Percentiles rank a stretch among this genome's conserved stretches.
Conservation (phyloP, 2,888 invertebrate genomes). For the Drosophila niveifrons region DNA sequence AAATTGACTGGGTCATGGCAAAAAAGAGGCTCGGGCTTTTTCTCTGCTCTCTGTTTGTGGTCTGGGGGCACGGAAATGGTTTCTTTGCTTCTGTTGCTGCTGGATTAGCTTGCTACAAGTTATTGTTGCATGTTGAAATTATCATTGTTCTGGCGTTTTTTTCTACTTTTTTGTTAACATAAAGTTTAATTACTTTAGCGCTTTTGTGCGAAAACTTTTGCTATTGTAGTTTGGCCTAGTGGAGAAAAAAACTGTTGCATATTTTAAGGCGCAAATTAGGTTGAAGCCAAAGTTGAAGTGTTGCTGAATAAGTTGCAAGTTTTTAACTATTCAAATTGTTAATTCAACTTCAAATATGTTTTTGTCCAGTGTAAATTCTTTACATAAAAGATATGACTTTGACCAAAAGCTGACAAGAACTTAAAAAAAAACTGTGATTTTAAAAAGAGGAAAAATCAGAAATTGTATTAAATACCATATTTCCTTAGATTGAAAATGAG, state of each 20-base stretch:
- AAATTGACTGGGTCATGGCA: constrained; percentile 1
- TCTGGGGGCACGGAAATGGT: not conserved
- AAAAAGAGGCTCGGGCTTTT: not conserved
- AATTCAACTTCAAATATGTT: not conserved
- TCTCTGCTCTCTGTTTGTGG: not conserved
- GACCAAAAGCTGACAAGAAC: not conserved
- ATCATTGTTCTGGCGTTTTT: no score
- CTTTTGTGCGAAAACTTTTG: not conserved
- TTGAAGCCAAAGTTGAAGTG: not conserved
- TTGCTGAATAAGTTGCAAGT: not conserved
- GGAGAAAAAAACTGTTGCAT: constrained; percentile 17
- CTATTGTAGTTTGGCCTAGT: not conserved
- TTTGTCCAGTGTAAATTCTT: not conserved
- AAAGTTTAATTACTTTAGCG: constrained; percentile 3
- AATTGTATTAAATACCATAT: no score
- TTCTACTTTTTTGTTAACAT: not conserved
- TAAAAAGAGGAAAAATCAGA: no score
- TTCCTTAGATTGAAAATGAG: no score
- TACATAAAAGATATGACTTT: not conserved
- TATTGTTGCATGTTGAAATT: not conserved
- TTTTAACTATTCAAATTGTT: not conserved
- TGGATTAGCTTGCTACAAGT: not conserved
- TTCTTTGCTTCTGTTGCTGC: not conserved
- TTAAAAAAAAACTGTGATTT: no score
- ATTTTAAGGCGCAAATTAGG: constrained; percentile 6